phyloP scores from a whole-genome alignment of 2,797 vertebrate species.

The Spatula clypeata region DNA sequence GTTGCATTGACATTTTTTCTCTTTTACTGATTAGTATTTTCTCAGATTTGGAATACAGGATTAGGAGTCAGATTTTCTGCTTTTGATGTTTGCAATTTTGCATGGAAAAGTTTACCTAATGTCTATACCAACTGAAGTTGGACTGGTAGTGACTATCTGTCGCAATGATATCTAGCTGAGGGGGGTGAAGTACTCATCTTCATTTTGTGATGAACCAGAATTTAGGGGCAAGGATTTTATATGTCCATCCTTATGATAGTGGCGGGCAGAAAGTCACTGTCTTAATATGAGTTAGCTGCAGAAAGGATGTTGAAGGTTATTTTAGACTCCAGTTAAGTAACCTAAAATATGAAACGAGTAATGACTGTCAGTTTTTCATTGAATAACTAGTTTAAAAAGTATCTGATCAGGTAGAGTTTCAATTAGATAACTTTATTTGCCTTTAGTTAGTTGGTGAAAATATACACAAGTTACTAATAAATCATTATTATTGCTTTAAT shows the following conservation, averaged over 20 bases:
- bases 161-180: background rate
- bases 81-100: background rate
- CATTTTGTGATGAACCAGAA: background rate
- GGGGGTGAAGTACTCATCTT: background rate
- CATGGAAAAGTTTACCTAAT: background rate
- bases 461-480: background rate
- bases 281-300: background rate
- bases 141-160: background rate
- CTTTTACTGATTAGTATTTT: constrained; percentile 3
- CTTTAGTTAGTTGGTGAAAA: background rate
- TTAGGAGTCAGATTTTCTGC: background rate
- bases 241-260: background rate
- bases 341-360: background rate
- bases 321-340: background rate
- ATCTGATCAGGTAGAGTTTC: background rate
- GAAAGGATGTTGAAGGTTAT: background rate
- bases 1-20: background rate
- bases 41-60: background rate
- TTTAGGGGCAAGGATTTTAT: background rate
- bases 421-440: background rate
- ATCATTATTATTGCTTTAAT: background rate
- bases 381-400: background rate
- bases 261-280: background rate
- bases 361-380: background rate
- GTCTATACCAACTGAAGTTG: background rate